Percentiles rank a stretch among this genome's conserved stretches.
These are phyloP conservation scores for Nautilus pompilius DNA, from an alignment of 1,140 invertebrate genomes.

Conservation along the genomic window DNA sequence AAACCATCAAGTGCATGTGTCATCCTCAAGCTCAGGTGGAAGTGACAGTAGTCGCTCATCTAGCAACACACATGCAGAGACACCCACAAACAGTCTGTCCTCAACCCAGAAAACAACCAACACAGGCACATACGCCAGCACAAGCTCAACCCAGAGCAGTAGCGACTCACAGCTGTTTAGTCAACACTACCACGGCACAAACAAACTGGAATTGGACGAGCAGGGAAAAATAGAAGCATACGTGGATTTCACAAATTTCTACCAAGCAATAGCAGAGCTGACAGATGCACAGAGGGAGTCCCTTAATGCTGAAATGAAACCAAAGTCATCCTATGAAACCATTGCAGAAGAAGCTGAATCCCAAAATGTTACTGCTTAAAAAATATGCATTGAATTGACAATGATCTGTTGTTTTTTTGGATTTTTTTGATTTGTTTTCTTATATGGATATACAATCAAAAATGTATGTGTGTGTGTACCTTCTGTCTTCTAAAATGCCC, in stretches of 20 bases:
- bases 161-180: constrained; percentile 33
- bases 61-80: constrained; percentile 7
- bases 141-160: constrained; percentile 41
- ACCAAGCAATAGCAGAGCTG: constrained; percentile 66
- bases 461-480: no score
- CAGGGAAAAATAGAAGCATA: constrained; percentile 74
- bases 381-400: no score
- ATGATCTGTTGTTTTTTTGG: no score
- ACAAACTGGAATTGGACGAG: constrained; percentile 56
- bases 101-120: constrained; percentile 21
- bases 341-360: constrained; percentile 43
- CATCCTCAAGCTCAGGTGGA: not conserved
- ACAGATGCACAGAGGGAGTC: constrained; percentile 41
- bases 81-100: constrained; percentile 12
- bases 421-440: no score
- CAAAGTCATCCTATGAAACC: constrained; percentile 46
- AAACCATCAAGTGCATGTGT: constrained; percentile 10
- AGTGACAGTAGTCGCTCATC: not conserved
- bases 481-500: no score
- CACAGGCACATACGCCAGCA: constrained; percentile 32
- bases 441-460: no score
- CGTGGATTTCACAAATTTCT: constrained; percentile 82
- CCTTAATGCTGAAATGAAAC: constrained; percentile 39
- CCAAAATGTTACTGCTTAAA: no score
- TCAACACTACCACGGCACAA: constrained; percentile 16